These are phyloP conservation scores for Trichechus manatus DNA, from an alignment of 2,113 vertebrate genomes.

Conservation along the genomic window DNA sequence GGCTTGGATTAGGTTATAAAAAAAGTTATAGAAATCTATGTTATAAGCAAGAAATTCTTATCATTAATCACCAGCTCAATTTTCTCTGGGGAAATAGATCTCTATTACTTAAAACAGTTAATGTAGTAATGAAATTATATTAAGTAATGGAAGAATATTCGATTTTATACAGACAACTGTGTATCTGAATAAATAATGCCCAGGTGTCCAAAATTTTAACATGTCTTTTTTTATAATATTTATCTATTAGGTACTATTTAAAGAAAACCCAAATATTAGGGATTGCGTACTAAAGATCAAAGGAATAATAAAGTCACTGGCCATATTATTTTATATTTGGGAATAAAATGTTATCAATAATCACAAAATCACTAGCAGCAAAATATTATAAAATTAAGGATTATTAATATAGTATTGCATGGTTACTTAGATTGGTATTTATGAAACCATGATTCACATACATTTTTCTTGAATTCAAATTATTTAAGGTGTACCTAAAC, in stretches of 20 bases:
- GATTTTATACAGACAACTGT: background rate
- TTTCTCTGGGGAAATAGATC: background rate
- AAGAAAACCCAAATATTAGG: background rate
- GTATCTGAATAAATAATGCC: background rate
- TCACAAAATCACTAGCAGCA: background rate
- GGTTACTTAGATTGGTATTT: conserved; percentile 20
- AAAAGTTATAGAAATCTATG: conserved; percentile 9
- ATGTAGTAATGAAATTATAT: background rate
- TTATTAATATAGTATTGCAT: background rate
- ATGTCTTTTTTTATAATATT: background rate
- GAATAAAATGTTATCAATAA: background rate
- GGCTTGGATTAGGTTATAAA: background rate
- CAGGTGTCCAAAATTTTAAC: background rate
- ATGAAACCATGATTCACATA: background rate
- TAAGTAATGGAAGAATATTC: background rate
- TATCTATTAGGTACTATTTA: background rate
- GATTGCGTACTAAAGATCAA: background rate
- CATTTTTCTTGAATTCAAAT: conserved; percentile 26
- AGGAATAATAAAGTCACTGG: background rate
- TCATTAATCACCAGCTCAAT: background rate
- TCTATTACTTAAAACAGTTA: conserved; percentile 26
- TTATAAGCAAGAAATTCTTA: conserved; percentile 3
- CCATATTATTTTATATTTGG: conserved; percentile 12
- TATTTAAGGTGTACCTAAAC: background rate
- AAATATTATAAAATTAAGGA: conserved; percentile 16